A percentile compares a stretch with the other conserved stretches of the same genome.
Conservation (phyloP, 2,888 invertebrate genomes). For the Tenodera sinensis region DNA sequence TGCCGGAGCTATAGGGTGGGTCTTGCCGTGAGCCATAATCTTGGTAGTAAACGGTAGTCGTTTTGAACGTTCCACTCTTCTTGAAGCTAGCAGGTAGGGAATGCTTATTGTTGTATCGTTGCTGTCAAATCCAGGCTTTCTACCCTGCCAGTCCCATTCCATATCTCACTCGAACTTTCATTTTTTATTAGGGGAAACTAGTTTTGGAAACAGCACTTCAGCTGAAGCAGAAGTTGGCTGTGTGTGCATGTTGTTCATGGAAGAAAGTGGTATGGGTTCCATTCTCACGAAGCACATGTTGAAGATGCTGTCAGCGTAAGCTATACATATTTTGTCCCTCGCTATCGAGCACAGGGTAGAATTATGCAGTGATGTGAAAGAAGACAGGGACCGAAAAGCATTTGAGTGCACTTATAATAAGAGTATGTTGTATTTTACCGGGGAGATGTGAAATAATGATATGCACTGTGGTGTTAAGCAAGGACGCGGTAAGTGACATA, state of each 20-base stretch:
- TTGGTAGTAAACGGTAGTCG: neutral
- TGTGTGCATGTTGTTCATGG: neutral
- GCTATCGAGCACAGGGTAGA: too few relatives aligned
- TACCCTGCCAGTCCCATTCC: neutral
- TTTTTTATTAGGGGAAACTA: neutral
- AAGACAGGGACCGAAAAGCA: too few relatives aligned
- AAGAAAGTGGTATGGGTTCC: neutral
- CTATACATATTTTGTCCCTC: neutral
- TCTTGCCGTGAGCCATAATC: neutral
- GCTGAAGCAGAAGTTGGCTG: neutral
- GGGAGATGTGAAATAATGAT: too few relatives aligned
- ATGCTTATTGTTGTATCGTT: neutral
- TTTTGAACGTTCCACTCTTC: neutral
- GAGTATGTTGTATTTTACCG: too few relatives aligned
- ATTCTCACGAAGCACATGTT: neutral
- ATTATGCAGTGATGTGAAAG: too few relatives aligned
- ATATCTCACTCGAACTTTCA: neutral
- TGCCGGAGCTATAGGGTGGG: neutral
- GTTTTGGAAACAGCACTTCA: neutral
- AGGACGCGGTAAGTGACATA: too few relatives aligned
- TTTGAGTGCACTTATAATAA: too few relatives aligned
- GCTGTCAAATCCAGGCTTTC: neutral
- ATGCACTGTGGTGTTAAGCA: too few relatives aligned
- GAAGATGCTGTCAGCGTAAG: neutral
- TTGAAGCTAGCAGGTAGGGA: neutral